phyloP scores from a whole-genome alignment of 2,888 invertebrate genomes.

The Pristionchus arcanus region DNA sequence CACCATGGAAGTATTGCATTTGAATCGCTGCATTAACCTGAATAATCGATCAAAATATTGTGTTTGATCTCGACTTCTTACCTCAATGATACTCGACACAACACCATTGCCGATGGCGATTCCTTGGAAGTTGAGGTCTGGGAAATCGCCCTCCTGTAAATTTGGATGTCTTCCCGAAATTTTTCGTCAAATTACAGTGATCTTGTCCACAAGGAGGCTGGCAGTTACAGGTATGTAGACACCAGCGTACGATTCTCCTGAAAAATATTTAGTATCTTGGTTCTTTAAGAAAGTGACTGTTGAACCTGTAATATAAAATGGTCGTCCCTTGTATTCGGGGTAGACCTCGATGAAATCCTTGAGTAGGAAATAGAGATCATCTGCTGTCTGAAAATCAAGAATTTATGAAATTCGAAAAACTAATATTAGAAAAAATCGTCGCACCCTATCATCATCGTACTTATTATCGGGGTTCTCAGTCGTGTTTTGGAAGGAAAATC shows the following conservation, averaged over 20 bases:
- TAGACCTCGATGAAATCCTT: conserved; percentile 81
- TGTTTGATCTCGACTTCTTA: too few relatives aligned
- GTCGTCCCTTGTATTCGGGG: conserved; percentile 80
- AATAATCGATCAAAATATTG: conserved; percentile 8
- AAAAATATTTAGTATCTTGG: too few relatives aligned
- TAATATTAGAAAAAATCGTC: too few relatives aligned
- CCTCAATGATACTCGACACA: conserved; percentile 63
- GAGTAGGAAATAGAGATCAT: conserved; percentile 81
- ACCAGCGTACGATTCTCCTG: conserved; percentile 71
- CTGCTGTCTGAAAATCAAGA: conserved; percentile 74
- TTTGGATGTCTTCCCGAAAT: background rate
- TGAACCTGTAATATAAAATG: conserved; percentile 79
- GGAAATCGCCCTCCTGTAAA: conserved; percentile 59
- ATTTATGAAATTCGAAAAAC: too few relatives aligned
- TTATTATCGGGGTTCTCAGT: conserved; percentile 63
- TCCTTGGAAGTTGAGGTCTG: conserved; percentile 68
- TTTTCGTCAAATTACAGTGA: conserved; percentile 57
- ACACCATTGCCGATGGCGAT: conserved; percentile 75
- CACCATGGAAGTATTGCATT: conserved; percentile 69
- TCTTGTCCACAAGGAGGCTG: conserved; percentile 67
- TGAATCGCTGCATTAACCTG: conserved; percentile 67
- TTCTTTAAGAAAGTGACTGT: background rate
- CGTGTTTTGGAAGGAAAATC: conserved; percentile 80
- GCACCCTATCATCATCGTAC: conserved; percentile 68
- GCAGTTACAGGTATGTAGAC: conserved; percentile 69